phyloP scores from a whole-genome alignment of 2,113 vertebrate species.

The Pachypanchax playfairii region DNA sequence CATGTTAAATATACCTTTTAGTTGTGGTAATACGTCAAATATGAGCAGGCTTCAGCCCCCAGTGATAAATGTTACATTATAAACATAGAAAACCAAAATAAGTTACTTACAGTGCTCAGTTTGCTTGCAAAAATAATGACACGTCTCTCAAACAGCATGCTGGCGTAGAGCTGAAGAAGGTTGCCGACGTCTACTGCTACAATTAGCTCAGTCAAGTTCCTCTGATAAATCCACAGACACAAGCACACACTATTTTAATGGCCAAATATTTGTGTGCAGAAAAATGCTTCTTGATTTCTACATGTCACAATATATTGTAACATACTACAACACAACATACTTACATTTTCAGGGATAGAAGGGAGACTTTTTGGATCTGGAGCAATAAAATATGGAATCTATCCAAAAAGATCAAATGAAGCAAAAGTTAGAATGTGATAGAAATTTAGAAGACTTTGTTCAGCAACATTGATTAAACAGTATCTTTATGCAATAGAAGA shows the following conservation, averaged over 20 bases:
- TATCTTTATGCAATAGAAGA: conserved; percentile 2
- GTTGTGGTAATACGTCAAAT: not conserved
- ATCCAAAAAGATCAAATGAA: not conserved
- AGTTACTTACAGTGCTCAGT: conserved; percentile 86
- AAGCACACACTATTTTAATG: not conserved
- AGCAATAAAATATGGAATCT: conserved; percentile 88
- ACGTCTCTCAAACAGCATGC: conserved; percentile 88
- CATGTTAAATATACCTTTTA: not conserved
- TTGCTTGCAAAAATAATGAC: conserved; percentile 87
- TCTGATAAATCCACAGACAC: conserved; percentile 69
- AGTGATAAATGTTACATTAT: not conserved
- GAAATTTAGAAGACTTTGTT: not conserved
- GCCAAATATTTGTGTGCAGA: not conserved
- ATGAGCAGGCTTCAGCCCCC: not conserved
- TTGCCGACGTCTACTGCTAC: conserved; percentile 87
- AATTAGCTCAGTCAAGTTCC: conserved; percentile 90
- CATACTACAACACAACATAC: conserved; percentile 41
- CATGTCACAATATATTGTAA: too few species aligned
- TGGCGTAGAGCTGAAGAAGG: conserved; percentile 87
- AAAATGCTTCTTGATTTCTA: too few species aligned
- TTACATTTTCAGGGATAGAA: conserved; percentile 91
- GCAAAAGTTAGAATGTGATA: not conserved
- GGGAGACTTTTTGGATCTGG: conserved; percentile 85
- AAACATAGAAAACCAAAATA: not conserved
- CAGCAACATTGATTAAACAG: not conserved